Evolutionary conservation across 2,888 invertebrate genomes (phyloP).

Genomic region (Hydriomena furcata): DNA sequence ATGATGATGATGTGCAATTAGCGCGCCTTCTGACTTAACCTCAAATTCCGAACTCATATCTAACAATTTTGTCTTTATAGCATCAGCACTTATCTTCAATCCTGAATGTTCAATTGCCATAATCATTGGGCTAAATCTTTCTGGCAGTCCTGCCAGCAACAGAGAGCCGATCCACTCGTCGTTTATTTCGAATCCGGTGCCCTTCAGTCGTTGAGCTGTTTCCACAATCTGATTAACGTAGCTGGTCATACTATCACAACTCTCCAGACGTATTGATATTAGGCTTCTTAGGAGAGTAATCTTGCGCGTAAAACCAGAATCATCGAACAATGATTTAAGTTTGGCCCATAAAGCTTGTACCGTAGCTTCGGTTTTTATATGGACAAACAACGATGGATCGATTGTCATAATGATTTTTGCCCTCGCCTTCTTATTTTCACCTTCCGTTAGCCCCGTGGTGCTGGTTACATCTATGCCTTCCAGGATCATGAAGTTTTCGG

Average conservation of each 20-base stretch:
- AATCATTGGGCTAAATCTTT: constrained; percentile 26
- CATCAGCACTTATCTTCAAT: constrained; percentile 17
- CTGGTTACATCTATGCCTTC: not conserved
- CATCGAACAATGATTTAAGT: constrained; percentile 11
- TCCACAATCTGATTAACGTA: constrained; percentile 18
- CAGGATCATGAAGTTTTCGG: constrained; percentile 7
- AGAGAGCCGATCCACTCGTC: constrained; percentile 28
- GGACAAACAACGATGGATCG: constrained; percentile 1
- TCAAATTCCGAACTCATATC: constrained; percentile 6
- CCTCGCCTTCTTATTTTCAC: not conserved
- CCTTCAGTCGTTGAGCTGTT: constrained; percentile 3
- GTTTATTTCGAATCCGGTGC: constrained; percentile 9
- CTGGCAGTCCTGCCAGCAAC: constrained; percentile 27
- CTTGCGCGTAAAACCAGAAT: constrained; percentile 32
- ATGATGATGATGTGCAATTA: no score
- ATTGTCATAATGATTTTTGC: constrained; percentile 5
- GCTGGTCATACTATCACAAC: constrained; percentile 25
- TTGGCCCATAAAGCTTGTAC: constrained; percentile 2
- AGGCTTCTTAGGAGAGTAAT: constrained; percentile 28
- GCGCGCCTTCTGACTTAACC: not conserved
- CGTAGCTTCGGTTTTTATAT: not conserved
- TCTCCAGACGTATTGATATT: constrained; percentile 28
- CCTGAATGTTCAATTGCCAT: constrained; percentile 30
- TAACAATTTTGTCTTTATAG: constrained; percentile 25
- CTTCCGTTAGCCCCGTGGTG: not conserved